Evolutionary conservation across 2,888 invertebrate species (phyloP).

Genomic region (Caenorhabditis plicata): DNA sequence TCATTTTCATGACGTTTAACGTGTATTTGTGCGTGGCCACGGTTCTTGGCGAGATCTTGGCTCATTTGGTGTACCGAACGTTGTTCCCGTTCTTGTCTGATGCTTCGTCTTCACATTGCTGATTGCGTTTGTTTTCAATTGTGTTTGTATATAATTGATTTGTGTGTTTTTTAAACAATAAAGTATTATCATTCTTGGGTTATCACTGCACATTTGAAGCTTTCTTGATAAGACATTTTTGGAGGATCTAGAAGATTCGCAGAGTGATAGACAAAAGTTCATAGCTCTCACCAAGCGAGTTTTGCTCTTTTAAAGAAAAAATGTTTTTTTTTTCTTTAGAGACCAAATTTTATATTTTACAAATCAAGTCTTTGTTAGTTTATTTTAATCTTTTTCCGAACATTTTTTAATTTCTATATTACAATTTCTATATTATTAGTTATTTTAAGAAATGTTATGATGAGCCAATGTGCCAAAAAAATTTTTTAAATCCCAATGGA

Average conservation of each 20-base stretch:
- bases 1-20: constrained; percentile 65
- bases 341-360: too few species aligned
- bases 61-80: constrained; percentile 29
- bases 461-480: too few species aligned
- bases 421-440: too few species aligned
- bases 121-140: not conserved
- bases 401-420: too few species aligned
- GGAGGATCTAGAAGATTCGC: not conserved
- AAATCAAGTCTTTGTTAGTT: too few species aligned
- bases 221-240: not conserved
- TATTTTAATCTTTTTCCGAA: too few species aligned
- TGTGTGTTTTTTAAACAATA: not conserved
- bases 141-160: not conserved
- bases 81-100: constrained; percentile 31
- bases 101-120: constrained; percentile 18
- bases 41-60: constrained; percentile 56
- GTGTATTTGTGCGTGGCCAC: constrained; percentile 58
- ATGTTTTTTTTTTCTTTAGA: too few species aligned
- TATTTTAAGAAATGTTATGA: too few species aligned
- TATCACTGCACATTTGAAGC: not conserved
- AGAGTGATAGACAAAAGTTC: not conserved
- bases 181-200: not conserved
- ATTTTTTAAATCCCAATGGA: too few species aligned
- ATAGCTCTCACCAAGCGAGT: too few species aligned
- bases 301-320: too few species aligned